Conservation (phyloP, 2,113 vertebrate species). For the Petrocephalus zakoni region DNA sequence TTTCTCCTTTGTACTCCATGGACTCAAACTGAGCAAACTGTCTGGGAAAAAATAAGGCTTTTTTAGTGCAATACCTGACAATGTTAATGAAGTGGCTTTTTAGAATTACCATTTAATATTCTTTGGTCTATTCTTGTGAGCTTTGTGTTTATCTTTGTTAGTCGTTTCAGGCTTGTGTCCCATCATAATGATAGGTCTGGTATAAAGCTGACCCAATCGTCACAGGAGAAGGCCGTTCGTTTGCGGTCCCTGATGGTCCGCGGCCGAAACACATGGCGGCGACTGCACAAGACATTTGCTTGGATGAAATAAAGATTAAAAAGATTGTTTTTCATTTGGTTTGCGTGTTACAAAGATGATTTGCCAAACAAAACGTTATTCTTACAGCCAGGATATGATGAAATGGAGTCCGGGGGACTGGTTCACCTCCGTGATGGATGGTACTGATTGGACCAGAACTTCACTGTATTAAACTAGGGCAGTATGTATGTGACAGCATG, state of each 20-base stretch:
- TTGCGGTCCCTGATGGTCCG: slow-evolving; percentile 32
- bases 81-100: not conserved
- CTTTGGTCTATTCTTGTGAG: not conserved
- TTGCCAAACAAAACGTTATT: slow-evolving; percentile 56
- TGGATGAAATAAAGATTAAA: slow-evolving; percentile 32
- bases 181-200: slow-evolving; percentile 24
- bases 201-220: not conserved
- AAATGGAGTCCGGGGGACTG: slow-evolving; percentile 49
- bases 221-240: not conserved
- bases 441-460: slow-evolving; percentile 33
- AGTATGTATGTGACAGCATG: not conserved
- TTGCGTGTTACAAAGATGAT: slow-evolving; percentile 39
- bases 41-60: not conserved
- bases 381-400: slow-evolving; percentile 37
- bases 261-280: slow-evolving; percentile 37
- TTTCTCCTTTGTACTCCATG: not conserved
- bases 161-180: not conserved
- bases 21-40: not conserved
- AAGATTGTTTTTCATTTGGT: slow-evolving; percentile 49
- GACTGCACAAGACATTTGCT: slow-evolving; percentile 43
- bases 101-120: not conserved
- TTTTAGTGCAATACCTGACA: not conserved
- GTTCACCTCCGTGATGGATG: slow-evolving; percentile 35
- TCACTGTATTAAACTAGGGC: slow-evolving; percentile 15
- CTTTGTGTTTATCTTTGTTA: not conserved